Conservation (phyloP, 30 jellyfish, hydroid and myxozoan species). For the Hydractinia echinata region DNA sequence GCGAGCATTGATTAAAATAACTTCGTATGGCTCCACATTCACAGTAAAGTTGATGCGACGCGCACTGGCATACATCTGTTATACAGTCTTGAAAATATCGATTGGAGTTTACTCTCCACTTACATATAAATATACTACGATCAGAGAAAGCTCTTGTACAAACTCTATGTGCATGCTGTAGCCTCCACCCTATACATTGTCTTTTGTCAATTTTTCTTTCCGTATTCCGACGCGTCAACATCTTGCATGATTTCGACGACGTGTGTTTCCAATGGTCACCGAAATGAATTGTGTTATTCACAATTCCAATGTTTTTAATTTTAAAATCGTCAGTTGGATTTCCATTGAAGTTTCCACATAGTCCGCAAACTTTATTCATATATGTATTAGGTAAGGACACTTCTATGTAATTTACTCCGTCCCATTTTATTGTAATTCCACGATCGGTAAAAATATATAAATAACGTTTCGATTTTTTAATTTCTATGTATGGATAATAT, state of each 20-base stretch:
- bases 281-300: constrained; percentile 36
- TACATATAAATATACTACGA: constrained; percentile 41
- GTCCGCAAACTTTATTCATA: constrained; percentile 50
- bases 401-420: constrained; percentile 64
- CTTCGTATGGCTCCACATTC: constrained; percentile 86
- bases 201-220: not conserved
- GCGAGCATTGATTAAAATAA: constrained; percentile 57
- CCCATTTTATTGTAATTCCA: constrained; percentile 77
- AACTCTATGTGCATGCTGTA: constrained; percentile 55
- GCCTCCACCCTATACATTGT: constrained; percentile 58
- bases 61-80: constrained; percentile 75
- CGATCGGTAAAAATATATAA: constrained; percentile 50
- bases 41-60: constrained; percentile 44
- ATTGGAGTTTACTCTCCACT: constrained; percentile 42
- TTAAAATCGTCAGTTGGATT: constrained; percentile 59
- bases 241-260: constrained; percentile 3
- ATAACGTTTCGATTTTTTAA: constrained; percentile 57
- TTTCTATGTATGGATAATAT: constrained; percentile 61
- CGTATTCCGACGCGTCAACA: not conserved
- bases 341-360: constrained; percentile 78
- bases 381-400: constrained; percentile 39
- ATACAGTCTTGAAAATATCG: constrained; percentile 63
- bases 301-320: constrained; percentile 39
- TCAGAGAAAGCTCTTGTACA: constrained; percentile 54
- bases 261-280: constrained; percentile 55